A percentile compares a stretch with the other conserved stretches of the same genome.
Conservation (phyloP, 1,140 invertebrate genomes). For the Bombus pyrosoma region DNA sequence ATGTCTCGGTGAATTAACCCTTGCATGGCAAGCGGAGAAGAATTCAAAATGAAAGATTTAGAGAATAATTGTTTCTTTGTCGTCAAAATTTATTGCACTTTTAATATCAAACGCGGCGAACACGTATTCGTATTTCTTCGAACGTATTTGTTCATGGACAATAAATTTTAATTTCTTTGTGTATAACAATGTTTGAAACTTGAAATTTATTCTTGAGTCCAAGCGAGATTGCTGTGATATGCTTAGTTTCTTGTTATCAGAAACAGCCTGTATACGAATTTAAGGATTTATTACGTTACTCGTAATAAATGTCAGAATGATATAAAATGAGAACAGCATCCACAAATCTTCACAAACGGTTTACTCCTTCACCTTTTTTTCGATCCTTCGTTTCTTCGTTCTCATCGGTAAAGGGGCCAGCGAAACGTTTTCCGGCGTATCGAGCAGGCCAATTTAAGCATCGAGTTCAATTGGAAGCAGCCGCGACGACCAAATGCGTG, state of each 20-base stretch:
- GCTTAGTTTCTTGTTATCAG: too few relatives aligned
- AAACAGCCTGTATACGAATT: neutral
- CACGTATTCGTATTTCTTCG: too few relatives aligned
- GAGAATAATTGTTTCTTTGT: neutral
- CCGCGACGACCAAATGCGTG: neutral
- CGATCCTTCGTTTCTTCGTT: neutral
- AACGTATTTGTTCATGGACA: too few relatives aligned
- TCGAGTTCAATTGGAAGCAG: slow-evolving; percentile 16
- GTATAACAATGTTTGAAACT: too few relatives aligned
- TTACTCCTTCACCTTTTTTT: too few relatives aligned
- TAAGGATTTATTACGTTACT: neutral
- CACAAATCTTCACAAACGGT: neutral
- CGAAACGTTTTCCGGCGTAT: neutral
- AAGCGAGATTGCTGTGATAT: too few relatives aligned
- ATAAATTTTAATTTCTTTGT: too few relatives aligned
- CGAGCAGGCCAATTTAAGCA: neutral
- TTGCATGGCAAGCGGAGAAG: neutral
- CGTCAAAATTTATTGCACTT: neutral
- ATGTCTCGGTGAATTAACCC: slow-evolving; percentile 1
- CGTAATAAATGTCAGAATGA: neutral
- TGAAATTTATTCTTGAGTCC: too few relatives aligned
- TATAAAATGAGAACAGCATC: neutral
- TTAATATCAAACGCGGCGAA: neutral
- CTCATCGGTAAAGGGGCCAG: neutral
- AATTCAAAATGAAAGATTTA: neutral